Evolutionary conservation across 2,888 invertebrate species (phyloP), one percentile per base, ranked within the genome.

Genomic region (Sminthurinus aureus): DNA sequence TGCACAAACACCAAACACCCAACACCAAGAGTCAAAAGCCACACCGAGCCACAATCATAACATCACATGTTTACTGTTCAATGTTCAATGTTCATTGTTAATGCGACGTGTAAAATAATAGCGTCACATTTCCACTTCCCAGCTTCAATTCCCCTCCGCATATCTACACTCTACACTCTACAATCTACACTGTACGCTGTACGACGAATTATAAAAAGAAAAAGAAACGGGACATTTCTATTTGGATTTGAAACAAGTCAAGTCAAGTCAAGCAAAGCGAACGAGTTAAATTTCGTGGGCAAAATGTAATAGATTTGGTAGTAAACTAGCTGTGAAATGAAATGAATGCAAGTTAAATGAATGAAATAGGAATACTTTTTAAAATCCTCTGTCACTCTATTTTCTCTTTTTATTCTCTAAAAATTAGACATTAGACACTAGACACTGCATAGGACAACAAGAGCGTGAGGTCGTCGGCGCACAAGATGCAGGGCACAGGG

Each of bases 311-410:
- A 22, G 71, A 71, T 13, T 22, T 13, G 71, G 51, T 12, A 73
- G 81, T 74, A 81, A 81, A 81, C 81, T 81, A 81, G 74, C 81
- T 81, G 81, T 81, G 81, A 81, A 81, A 81, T 81, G 81, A 73
- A 81, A 81, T 81, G 38, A 81, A 81, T 81, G 81, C 58, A 51
- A 58, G 81, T 75, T 81, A 64, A 81, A 73, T 20, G 74, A 81
- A 58, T 81, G 64, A 75, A 75, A 81, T 67, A 67, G 64, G 66
- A 75, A 81, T 67, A 67, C 64, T 66, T 78, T 78, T 78, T 64
- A 22, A 66, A 78, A 78, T 81, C 74, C 24, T 22, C 71, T 24
- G 1, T 20, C 22, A 0, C n/a, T 67, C n/a, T 67, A n/a, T n/a
- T n/a, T 66, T 66, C 38, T 4, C 38, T 38, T 38, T 38, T 38